Evolutionary conservation across 2,797 vertebrate species (phyloP).

Genomic region (Podarcis siculus): DNA sequence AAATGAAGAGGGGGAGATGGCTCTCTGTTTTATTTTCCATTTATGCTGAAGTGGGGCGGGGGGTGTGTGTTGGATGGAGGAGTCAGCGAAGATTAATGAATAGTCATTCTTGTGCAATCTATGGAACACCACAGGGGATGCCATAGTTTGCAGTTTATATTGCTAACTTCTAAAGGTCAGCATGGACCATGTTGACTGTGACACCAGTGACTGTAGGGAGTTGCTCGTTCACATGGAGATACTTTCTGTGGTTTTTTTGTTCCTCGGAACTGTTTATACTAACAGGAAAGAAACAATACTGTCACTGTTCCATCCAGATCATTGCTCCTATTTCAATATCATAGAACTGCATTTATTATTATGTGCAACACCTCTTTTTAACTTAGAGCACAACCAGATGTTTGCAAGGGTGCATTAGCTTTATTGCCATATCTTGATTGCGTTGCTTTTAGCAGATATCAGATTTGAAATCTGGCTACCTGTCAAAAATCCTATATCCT

Average conservation of each 20-base stretch:
- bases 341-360: not conserved
- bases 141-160: not conserved
- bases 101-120: conserved; percentile 5
- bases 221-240: not conserved
- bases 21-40: conserved; percentile 45
- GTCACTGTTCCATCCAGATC: not conserved
- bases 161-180: conserved; percentile 5
- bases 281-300: not conserved
- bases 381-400: not conserved
- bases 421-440: not conserved
- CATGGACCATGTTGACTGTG: not conserved
- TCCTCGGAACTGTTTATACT: not conserved
- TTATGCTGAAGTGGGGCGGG: conserved; percentile 31
- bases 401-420: not conserved
- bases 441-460: not conserved
- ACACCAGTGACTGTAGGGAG: not conserved
- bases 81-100: conserved; percentile 15
- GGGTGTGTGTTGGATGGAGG: not conserved
- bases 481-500: not conserved
- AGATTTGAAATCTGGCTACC: not conserved
- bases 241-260: not conserved
- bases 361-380: not conserved
- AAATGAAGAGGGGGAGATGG: conserved; percentile 31
- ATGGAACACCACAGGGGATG: not conserved
- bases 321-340: not conserved